Evolutionary conservation across 2,113 vertebrate species (phyloP).

Genomic region (Serranochromis macrocephalus): DNA sequence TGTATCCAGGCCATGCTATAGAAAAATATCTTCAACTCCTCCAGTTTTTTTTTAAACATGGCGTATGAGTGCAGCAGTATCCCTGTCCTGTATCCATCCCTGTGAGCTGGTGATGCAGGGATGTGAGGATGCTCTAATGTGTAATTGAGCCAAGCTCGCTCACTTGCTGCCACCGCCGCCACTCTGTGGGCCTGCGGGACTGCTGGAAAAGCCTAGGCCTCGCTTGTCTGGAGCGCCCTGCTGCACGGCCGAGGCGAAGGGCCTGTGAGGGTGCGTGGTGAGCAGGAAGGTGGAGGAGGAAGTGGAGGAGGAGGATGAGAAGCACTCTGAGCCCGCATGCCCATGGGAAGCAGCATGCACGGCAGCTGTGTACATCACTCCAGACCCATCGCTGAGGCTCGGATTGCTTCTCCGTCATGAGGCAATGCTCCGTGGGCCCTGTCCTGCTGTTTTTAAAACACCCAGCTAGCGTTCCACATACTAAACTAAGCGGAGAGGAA

Average conservation of each 20-base stretch:
- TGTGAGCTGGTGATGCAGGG: constrained; percentile 43
- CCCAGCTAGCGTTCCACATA: not conserved
- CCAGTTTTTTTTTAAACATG: not conserved
- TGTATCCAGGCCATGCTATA: constrained; percentile 49
- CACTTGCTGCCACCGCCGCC: constrained; percentile 23
- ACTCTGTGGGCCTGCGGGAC: constrained; percentile 62
- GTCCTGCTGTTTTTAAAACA: not conserved
- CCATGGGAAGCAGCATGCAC: constrained; percentile 58
- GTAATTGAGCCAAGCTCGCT: constrained; percentile 59
- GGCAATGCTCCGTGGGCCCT: constrained; percentile 1
- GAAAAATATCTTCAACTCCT: constrained; percentile 28
- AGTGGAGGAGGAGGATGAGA: constrained; percentile 50
- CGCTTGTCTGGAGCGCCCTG: constrained; percentile 46
- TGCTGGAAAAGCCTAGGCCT: constrained; percentile 65
- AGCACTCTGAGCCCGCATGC: constrained; percentile 56
- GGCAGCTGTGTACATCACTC: constrained; percentile 39
- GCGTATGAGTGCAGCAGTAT: constrained; percentile 24
- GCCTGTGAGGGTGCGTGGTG: constrained; percentile 33
- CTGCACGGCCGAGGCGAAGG: not conserved
- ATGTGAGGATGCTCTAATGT: constrained; percentile 60
- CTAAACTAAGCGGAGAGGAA: not conserved
- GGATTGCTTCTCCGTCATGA: constrained; percentile 5
- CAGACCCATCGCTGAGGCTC: constrained; percentile 37
- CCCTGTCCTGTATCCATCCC: constrained; percentile 10
- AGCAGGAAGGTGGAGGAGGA: constrained; percentile 62